Percentiles rank a stretch among this genome's conserved stretches.
Conservation (phyloP, 2,113 vertebrate genomes). For the Sciurus niger region DNA sequence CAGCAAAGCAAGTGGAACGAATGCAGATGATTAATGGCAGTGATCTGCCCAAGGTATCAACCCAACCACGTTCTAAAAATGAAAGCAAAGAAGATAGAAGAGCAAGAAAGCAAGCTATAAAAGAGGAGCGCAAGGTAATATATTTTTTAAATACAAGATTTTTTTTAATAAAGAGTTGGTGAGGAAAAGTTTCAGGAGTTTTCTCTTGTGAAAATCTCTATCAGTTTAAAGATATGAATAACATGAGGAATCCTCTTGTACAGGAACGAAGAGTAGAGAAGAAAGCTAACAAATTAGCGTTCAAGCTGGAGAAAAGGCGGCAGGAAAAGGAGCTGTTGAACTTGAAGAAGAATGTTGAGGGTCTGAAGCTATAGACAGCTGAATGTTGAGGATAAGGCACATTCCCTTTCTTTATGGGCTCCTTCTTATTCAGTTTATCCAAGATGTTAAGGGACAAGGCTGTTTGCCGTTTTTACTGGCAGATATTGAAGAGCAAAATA, state of each 20-base stretch:
- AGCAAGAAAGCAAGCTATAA: conserved; percentile 94
- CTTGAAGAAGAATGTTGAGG: conserved; percentile 93
- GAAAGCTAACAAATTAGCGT: conserved; percentile 95
- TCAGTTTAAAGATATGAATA: conserved; percentile 46
- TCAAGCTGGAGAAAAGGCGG: conserved; percentile 94
- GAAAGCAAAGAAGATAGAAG: conserved; percentile 93
- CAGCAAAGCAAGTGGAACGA: conserved; percentile 93
- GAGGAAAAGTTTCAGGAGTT: neutral
- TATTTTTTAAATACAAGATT: neutral
- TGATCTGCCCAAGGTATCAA: conserved; percentile 93
- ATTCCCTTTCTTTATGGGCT: neutral
- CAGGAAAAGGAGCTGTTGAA: conserved; percentile 96
- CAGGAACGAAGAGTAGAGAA: conserved; percentile 96
- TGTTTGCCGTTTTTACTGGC: conserved; percentile 36
- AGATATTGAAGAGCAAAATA: neutral
- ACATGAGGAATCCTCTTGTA: neutral
- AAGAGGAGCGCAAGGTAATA: conserved; percentile 94
- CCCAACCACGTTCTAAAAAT: conserved; percentile 89
- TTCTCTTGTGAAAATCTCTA: neutral
- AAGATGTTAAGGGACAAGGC: conserved; percentile 9
- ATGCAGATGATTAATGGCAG: conserved; percentile 94
- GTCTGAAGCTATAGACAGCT: conserved; percentile 93
- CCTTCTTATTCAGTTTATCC: neutral
- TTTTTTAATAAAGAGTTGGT: neutral
- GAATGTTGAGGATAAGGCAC: neutral